These are phyloP conservation scores for Galaxea fascicularis DNA, from an alignment of 92 coral and sea anemone genomes.

Conservation along the genomic window DNA sequence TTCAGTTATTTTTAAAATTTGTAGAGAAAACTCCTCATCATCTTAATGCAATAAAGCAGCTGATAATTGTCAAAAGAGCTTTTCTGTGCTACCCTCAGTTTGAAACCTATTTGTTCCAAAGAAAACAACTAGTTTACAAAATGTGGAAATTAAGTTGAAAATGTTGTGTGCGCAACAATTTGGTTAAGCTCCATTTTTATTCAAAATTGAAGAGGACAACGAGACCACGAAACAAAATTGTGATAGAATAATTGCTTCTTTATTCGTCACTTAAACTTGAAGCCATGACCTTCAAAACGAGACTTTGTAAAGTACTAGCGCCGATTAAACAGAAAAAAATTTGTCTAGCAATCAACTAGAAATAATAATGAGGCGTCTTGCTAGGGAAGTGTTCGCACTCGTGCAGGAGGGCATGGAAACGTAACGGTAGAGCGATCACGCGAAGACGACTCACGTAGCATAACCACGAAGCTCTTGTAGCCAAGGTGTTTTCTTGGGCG, in stretches of 20 bases:
- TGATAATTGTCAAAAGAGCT: no score
- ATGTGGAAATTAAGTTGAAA: no score
- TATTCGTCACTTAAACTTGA: not conserved
- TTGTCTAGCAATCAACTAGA: not conserved
- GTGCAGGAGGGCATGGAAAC: slow-evolving; percentile 5
- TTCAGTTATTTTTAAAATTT: no score
- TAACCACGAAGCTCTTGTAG: not conserved
- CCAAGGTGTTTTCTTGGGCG: no score
- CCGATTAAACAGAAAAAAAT: not conserved
- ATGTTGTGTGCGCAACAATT: not conserved
- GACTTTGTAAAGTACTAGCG: not conserved
- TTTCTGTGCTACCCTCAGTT: no score
- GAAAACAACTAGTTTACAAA: no score
- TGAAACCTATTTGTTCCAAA: no score
- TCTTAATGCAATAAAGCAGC: no score
- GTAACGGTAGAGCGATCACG: slow-evolving; percentile 26
- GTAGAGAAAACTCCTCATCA: no score
- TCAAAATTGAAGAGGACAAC: not conserved
- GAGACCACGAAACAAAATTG: not conserved
- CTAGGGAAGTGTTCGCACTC: not conserved
- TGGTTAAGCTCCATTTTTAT: not conserved
- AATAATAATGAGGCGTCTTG: not conserved
- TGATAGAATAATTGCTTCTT: not conserved
- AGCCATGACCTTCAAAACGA: not conserved
- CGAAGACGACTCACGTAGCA: slow-evolving; percentile 17